These are phyloP conservation scores for Diabrotica virgifera DNA, from an alignment of 1,140 invertebrate genomes.

Conservation along the genomic window DNA sequence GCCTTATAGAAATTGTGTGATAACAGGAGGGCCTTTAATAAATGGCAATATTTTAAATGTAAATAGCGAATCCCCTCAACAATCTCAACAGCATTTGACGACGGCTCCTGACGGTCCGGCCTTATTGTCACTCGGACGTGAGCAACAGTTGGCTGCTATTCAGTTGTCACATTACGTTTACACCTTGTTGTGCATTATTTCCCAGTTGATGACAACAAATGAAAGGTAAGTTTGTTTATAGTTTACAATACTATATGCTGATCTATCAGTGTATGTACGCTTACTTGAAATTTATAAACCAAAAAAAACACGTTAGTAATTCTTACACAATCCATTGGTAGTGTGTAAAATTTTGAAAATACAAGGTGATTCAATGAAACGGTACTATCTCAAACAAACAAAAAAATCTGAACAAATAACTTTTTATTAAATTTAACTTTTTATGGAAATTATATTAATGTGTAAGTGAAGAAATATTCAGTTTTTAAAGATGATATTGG, in stretches of 20 bases:
- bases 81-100: conserved; percentile 23
- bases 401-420: too few relatives aligned
- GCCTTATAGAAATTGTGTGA: conserved; percentile 52
- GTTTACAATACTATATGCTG: too few relatives aligned
- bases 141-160: conserved; percentile 69
- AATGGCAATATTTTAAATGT: conserved; percentile 38
- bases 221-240: conserved; percentile 56
- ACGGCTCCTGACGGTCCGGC: conserved; percentile 43
- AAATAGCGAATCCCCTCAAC: conserved; percentile 27
- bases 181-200: conserved; percentile 77
- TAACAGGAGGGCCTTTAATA: conserved; percentile 40
- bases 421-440: too few relatives aligned
- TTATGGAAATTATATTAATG: too few relatives aligned
- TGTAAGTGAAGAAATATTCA: too few relatives aligned
- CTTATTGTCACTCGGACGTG: conserved; percentile 52
- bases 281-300: neutral
- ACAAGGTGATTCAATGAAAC: too few relatives aligned
- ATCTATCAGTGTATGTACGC: neutral
- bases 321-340: too few relatives aligned
- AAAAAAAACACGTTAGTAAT: too few relatives aligned
- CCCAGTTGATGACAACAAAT: conserved; percentile 81
- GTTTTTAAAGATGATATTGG: too few relatives aligned
- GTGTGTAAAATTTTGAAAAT: too few relatives aligned
- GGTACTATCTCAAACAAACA: too few relatives aligned
- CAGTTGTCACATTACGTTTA: conserved; percentile 79